Percentiles rank a stretch among this genome's conserved stretches.
These are phyloP conservation scores for Tragopan temminckii DNA, from an alignment of 2,797 vertebrate species.

Conservation along the genomic window DNA sequence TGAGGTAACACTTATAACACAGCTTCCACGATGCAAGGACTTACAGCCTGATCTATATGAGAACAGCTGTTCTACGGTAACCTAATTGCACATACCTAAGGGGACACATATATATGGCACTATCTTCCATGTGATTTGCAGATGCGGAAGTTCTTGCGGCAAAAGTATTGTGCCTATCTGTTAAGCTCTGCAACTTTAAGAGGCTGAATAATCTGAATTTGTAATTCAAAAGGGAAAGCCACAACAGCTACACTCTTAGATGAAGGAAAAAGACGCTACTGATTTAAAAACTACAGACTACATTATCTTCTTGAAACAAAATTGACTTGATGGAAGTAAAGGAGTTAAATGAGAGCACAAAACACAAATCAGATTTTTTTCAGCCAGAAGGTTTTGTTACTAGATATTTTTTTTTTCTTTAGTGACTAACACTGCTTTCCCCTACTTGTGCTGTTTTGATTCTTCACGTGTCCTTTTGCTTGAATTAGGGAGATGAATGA, in stretches of 20 bases:
- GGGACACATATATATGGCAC: neutral
- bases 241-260: neutral
- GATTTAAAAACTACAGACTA: neutral
- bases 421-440: conserved; percentile 5
- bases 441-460: neutral
- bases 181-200: neutral
- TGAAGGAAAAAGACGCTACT: neutral
- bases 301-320: neutral
- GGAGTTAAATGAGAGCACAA: neutral
- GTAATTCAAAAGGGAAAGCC: neutral
- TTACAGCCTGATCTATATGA: neutral
- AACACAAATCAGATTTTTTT: conserved; percentile 21
- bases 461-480: neutral
- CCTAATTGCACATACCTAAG: neutral
- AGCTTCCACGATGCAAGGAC: neutral
- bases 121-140: neutral
- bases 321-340: neutral
- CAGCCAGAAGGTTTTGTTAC: conserved; percentile 19
- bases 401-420: neutral
- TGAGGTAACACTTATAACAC: neutral
- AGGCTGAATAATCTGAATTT: neutral
- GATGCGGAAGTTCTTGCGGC: neutral
- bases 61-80: neutral
- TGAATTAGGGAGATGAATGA: neutral
- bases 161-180: neutral